Conservation (phyloP, 2,797 vertebrate species). For the Eulemur rubriventer region DNA sequence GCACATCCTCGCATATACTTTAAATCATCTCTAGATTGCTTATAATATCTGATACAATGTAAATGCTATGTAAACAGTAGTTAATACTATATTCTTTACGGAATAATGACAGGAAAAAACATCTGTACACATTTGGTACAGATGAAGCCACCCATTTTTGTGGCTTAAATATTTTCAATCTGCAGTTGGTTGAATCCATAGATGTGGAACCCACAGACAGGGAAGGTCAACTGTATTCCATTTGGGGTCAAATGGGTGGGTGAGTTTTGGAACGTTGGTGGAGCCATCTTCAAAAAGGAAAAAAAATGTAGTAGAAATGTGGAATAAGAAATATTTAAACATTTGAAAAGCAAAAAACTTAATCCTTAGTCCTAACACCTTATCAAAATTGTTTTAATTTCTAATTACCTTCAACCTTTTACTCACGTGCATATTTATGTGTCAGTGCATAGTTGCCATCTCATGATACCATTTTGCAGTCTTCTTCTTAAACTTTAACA, state of each 20-base stretch:
- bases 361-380: background rate
- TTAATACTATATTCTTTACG: background rate
- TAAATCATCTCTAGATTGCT: background rate
- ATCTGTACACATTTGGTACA: background rate
- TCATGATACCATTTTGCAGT: background rate
- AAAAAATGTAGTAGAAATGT: background rate
- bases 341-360: background rate
- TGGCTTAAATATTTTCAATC: background rate
- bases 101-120: background rate
- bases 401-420: background rate
- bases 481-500: background rate
- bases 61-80: background rate
- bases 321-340: background rate
- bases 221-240: background rate
- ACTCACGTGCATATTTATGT: background rate
- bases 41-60: background rate
- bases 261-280: background rate
- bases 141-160: background rate
- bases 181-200: background rate
- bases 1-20: background rate
- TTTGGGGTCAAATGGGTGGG: background rate
- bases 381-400: background rate
- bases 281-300: background rate
- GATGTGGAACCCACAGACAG: background rate
- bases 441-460: background rate